Evolutionary conservation across 2,797 vertebrate genomes (phyloP).

Genomic region (Xyrichtys novacula): DNA sequence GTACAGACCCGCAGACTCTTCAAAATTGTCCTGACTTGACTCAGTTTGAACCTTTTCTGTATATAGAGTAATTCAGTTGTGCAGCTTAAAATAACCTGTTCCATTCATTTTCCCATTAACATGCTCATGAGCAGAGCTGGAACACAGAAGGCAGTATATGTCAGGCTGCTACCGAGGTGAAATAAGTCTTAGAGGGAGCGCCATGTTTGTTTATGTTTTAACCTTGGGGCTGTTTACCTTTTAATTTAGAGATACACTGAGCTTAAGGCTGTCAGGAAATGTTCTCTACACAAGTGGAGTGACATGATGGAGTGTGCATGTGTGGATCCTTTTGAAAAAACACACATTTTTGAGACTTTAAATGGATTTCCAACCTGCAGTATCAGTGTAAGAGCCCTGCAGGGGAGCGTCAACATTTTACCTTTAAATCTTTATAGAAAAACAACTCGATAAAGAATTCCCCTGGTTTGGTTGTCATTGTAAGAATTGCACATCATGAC

Average conservation of each 20-base stretch:
- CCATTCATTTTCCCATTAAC: not conserved
- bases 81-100: not conserved
- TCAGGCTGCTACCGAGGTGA: slow-evolving; percentile 7
- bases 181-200: not conserved
- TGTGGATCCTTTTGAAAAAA: not conserved
- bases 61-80: not conserved
- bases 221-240: not conserved
- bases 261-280: not conserved
- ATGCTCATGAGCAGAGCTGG: too few species aligned
- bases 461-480: too few species aligned
- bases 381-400: not conserved
- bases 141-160: not conserved
- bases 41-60: not conserved
- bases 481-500: too few species aligned
- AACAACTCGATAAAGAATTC: too few species aligned
- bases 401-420: not conserved
- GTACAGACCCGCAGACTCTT: too few species aligned
- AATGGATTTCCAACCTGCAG: not conserved
- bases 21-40: too few species aligned
- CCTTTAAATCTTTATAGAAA: not conserved
- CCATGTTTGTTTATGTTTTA: not conserved
- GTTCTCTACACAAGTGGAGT: not conserved
- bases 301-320: not conserved
- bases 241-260: not conserved
- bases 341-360: not conserved